These are phyloP conservation scores for Limnodromus scolopaceus DNA, from an alignment of 2,797 vertebrate genomes.

Conservation along the genomic window DNA sequence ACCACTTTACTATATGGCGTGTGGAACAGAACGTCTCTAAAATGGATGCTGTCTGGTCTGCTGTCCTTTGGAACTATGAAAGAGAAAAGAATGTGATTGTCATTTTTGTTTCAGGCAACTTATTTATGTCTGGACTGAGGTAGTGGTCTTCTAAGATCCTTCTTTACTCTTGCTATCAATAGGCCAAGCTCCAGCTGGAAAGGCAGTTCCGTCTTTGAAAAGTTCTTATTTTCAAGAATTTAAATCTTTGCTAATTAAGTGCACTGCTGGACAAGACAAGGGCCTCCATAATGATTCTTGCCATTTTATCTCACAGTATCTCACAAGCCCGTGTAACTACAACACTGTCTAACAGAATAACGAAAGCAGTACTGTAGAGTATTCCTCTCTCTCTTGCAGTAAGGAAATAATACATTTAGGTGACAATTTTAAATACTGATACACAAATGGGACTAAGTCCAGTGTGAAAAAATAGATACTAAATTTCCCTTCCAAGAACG, in stretches of 20 bases:
- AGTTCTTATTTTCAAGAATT: neutral
- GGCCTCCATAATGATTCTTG: neutral
- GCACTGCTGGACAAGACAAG: neutral
- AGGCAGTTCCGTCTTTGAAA: neutral
- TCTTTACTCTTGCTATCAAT: neutral
- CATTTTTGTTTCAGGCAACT: neutral
- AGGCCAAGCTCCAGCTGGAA: neutral
- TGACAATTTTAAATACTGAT: neutral
- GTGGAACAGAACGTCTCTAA: neutral
- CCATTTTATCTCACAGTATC: neutral
- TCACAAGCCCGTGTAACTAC: neutral
- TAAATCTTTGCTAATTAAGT: neutral
- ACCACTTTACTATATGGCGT: conserved; percentile 12
- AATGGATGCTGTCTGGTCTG: neutral
- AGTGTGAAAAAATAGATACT: neutral
- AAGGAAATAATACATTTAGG: neutral
- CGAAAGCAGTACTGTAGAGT: neutral
- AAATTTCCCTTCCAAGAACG: neutral
- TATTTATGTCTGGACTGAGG: neutral
- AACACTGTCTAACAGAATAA: neutral
- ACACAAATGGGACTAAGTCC: neutral
- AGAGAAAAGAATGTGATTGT: neutral
- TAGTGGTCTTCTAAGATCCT: neutral
- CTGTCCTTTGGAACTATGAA: conserved; percentile 6
- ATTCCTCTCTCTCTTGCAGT: neutral